These are phyloP conservation scores for Poeciliopsis gracilis DNA, from an alignment of 2,797 vertebrate genomes.

Conservation along the genomic window DNA sequence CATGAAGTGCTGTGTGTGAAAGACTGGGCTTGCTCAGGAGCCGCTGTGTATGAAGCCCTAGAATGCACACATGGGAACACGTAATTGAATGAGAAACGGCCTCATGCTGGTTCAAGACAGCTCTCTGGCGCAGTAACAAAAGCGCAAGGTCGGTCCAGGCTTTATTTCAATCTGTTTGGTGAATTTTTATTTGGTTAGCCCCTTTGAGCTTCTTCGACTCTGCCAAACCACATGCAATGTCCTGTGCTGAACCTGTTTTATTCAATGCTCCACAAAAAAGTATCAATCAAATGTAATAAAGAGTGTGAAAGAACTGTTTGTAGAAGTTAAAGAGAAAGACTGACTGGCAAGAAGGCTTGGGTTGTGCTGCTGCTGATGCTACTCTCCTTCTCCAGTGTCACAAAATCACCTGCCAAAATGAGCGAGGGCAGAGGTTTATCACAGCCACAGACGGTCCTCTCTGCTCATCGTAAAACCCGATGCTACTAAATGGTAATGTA, in stretches of 20 bases:
- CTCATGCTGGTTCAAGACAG: conserved; percentile 70
- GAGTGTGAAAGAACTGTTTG: conserved; percentile 73
- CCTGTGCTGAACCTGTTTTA: conserved; percentile 69
- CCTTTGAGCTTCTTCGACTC: conserved; percentile 41
- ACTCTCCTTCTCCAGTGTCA: conserved; percentile 46
- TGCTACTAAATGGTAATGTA: conserved; percentile 30
- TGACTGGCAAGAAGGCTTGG: conserved; percentile 52
- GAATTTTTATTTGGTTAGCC: conserved; percentile 68
- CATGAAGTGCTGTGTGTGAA: conserved; percentile 69
- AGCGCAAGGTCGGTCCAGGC: conserved; percentile 55
- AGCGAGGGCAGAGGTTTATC: conserved; percentile 53
- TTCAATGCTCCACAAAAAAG: conserved; percentile 59
- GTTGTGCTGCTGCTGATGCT: conserved; percentile 47
- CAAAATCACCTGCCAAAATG: conserved; percentile 63
- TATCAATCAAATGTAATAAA: conserved; percentile 71
- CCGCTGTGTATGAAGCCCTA: conserved; percentile 70
- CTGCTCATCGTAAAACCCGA: conserved; percentile 27
- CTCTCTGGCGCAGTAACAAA: conserved; percentile 75
- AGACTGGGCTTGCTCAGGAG: conserved; percentile 69
- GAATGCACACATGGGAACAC: conserved; percentile 77
- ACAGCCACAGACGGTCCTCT: conserved; percentile 25
- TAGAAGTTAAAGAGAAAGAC: conserved; percentile 47
- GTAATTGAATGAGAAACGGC: conserved; percentile 80
- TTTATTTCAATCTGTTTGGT: conserved; percentile 58
- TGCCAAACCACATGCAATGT: conserved; percentile 73